Evolutionary conservation across 2,888 invertebrate genomes (phyloP).

Genomic region (Beris chalybata): DNA sequence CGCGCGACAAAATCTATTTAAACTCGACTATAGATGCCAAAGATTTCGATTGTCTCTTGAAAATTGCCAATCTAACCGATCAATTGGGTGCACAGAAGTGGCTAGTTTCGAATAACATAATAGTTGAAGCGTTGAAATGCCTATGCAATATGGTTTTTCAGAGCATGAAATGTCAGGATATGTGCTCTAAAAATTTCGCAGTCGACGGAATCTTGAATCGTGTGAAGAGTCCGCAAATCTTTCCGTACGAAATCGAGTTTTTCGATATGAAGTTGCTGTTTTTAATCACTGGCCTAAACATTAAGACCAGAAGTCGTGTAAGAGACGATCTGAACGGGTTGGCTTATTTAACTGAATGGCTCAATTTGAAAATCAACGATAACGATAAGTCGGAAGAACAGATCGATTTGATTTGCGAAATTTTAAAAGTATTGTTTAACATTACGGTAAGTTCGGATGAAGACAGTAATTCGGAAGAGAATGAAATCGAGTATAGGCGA

Average conservation of each 20-base stretch:
- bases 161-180: constrained; percentile 63
- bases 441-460: constrained; percentile 62
- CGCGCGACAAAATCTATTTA: constrained; percentile 76
- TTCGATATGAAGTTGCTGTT: constrained; percentile 89
- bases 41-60: constrained; percentile 68
- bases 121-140: constrained; percentile 82
- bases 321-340: constrained; percentile 71
- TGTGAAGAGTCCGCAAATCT: constrained; percentile 58
- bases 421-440: constrained; percentile 79
- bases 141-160: constrained; percentile 88
- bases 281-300: constrained; percentile 81
- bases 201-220: constrained; percentile 74
- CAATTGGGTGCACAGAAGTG: constrained; percentile 49
- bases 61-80: constrained; percentile 64
- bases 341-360: constrained; percentile 66
- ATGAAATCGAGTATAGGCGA: constrained; percentile 71
- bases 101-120: constrained; percentile 48
- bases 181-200: constrained; percentile 64
- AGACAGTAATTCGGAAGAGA: constrained; percentile 59
- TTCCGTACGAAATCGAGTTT: constrained; percentile 62
- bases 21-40: constrained; percentile 67
- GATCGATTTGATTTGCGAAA: constrained; percentile 69
- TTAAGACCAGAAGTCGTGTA: constrained; percentile 67
- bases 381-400: constrained; percentile 60
- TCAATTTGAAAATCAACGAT: constrained; percentile 66